Evolutionary conservation across 2,888 invertebrate genomes (phyloP).

Genomic region (Fabriciana adippe): DNA sequence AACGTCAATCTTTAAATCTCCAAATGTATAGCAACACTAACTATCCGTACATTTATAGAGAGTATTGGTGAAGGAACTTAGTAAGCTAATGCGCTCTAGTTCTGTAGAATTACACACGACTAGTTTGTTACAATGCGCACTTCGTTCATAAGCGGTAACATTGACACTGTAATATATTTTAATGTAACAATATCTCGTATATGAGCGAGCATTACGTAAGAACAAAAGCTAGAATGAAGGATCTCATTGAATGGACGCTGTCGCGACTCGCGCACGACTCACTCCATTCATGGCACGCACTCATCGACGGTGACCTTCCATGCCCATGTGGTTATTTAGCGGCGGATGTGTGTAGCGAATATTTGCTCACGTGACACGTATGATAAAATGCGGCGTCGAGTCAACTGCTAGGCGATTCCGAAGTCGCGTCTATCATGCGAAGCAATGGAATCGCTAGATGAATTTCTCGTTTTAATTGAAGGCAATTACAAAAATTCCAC

Average conservation of each 20-base stretch:
- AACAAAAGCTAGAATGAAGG: constrained; percentile 64
- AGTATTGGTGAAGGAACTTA: constrained; percentile 7
- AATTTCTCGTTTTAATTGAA: constrained; percentile 73
- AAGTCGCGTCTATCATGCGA: constrained; percentile 42
- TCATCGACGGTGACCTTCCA: constrained; percentile 48
- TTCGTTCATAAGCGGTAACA: constrained; percentile 14
- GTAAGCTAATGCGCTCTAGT: constrained; percentile 5
- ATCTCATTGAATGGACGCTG: constrained; percentile 62
- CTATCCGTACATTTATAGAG: constrained; percentile 2
- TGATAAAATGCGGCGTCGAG: constrained; percentile 17
- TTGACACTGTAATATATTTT: constrained; percentile 29
- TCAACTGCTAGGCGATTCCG: constrained; percentile 23
- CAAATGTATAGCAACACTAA: constrained; percentile 1
- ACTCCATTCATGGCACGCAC: constrained; percentile 65
- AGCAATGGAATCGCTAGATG: constrained; percentile 52
- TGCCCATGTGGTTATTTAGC: constrained; percentile 55
- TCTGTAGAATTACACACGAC: not conserved
- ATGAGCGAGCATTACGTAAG: constrained; percentile 55
- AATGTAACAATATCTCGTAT: constrained; percentile 45
- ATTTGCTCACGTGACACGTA: constrained; percentile 26
- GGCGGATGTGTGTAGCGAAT: constrained; percentile 48
- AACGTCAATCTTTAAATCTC: constrained; percentile 6
- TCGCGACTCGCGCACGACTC: constrained; percentile 52
- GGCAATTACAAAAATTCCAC: constrained; percentile 80
- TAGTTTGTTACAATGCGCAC: not conserved